Conservation (phyloP, 1,140 invertebrate genomes). For the Lasioglossum albipes region DNA sequence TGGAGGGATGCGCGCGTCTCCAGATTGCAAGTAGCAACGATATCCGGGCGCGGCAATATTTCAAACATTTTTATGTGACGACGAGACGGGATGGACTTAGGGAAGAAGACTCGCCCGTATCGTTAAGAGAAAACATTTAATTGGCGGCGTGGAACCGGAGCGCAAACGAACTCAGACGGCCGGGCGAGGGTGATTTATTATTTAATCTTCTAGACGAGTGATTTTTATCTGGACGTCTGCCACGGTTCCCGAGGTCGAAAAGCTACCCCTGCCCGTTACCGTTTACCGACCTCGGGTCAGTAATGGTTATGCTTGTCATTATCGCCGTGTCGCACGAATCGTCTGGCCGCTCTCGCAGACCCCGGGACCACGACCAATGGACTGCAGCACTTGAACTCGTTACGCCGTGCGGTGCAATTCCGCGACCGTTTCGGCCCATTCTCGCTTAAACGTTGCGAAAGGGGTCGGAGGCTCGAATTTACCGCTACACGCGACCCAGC, state of each 20-base stretch:
- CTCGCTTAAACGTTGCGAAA: constrained; percentile 62
- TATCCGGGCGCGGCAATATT: neutral
- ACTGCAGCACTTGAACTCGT: constrained; percentile 62
- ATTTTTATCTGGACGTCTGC: constrained; percentile 66
- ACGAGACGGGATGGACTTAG: neutral
- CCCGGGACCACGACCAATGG: constrained; percentile 46
- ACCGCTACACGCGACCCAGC: neutral
- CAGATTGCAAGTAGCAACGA: neutral
- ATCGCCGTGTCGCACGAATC: constrained; percentile 73
- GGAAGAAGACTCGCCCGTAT: constrained; percentile 21
- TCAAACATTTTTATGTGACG: constrained; percentile 5
- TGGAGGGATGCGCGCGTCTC: too few relatives aligned
- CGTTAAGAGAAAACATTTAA: constrained; percentile 55
- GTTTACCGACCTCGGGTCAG: constrained; percentile 70
- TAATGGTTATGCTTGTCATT: constrained; percentile 75
- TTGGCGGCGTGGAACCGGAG: constrained; percentile 33
- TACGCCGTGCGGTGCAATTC: constrained; percentile 48
- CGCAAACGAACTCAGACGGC: constrained; percentile 37
- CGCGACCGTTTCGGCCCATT: constrained; percentile 57
- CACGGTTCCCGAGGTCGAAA: constrained; percentile 58
- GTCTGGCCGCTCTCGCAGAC: constrained; percentile 38
- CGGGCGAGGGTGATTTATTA: constrained; percentile 63
- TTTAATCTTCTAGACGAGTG: constrained; percentile 73
- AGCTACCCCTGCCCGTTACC: constrained; percentile 60
- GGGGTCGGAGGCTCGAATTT: constrained; percentile 28